Evolutionary conservation across 2,888 invertebrate genomes (phyloP), one percentile per base, ranked within the genome.

Genomic region (Lasioglossum calceatum): DNA sequence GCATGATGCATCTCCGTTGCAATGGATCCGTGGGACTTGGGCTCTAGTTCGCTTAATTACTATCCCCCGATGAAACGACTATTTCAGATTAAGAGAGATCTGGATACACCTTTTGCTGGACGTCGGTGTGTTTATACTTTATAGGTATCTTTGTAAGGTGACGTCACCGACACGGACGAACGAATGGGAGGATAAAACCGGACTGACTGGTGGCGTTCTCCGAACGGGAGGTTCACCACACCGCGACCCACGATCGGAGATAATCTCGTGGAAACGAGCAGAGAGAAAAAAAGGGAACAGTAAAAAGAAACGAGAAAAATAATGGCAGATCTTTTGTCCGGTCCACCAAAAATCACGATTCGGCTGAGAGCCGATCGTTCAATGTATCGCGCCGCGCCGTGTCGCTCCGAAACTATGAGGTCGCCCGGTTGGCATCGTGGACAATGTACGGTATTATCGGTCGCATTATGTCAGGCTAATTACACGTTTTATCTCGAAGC

Each of bases 151-250:
- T 90, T 90, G 86, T 89, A 84, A 82, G 84, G 77, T 92, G 93
- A 93, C 93, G 93, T 93, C 91, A 91, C 85, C 90, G 84, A 86
- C 92, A 92, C 88, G 89, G 90, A 90, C 89, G 88, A 89, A 90
- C 88, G 91, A 87, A 92, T 89, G 91, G 87, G 89, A 93, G 92
- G 91, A 93, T 93, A 95, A 95, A 95, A 95, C 94, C 94, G 95
- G 95, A 93, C 94, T 94, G 94, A 94, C 95, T 94, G 94, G 94
- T 94, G 94, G 93, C 92, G 93, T 94, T 93, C 93, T 92, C 91
- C 93, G 92, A 91, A 93, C 93, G 89, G 91, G 91, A 91, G 89
- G 88, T 88, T 89, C 90, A 79, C 87, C 86, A 85, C 83, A 80
- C 77, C 84, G 87, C 87, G 88, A 86, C 80, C 72, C 84, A 86